Evolutionary conservation across 2,113 vertebrate genomes (phyloP).

Genomic region (Lycocorax pyrrhopterus): DNA sequence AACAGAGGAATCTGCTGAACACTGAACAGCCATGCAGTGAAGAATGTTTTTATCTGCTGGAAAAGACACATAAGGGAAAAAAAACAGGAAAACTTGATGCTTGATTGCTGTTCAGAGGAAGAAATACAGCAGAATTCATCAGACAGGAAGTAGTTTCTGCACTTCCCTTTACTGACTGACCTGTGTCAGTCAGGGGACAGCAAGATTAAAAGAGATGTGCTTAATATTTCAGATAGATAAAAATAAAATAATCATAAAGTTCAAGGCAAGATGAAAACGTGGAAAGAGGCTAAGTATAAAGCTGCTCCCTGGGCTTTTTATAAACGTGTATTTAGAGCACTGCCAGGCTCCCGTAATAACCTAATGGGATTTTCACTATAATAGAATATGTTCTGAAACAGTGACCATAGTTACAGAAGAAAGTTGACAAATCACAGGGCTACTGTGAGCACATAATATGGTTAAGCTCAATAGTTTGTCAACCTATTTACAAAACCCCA

Average conservation of each 20-base stretch:
- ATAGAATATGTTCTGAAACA: not conserved
- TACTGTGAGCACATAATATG: not conserved
- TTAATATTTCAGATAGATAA: not conserved
- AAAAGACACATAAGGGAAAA: not conserved
- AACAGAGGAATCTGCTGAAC: not conserved
- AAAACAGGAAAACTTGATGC: not conserved
- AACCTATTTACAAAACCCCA: fast-evolving
- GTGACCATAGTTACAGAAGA: not conserved
- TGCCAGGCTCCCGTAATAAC: not conserved
- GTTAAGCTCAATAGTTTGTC: not conserved
- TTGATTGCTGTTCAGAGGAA: not conserved
- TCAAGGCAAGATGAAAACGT: not conserved
- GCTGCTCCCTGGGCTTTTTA: not conserved
- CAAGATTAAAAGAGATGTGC: not conserved
- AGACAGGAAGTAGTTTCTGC: not conserved
- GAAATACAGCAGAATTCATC: not conserved
- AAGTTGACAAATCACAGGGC: not conserved
- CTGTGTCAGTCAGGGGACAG: not conserved
- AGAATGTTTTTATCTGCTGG: not conserved
- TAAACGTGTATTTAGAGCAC: not conserved
- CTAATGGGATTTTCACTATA: not conserved
- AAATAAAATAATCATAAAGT: not conserved
- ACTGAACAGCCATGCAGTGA: not conserved
- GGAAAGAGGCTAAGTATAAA: not conserved
- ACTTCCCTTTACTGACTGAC: not conserved